Base-by-base conservation (phyloP, 2,797 vertebrate species). In the Pyrocephalus nanus region DNA sequence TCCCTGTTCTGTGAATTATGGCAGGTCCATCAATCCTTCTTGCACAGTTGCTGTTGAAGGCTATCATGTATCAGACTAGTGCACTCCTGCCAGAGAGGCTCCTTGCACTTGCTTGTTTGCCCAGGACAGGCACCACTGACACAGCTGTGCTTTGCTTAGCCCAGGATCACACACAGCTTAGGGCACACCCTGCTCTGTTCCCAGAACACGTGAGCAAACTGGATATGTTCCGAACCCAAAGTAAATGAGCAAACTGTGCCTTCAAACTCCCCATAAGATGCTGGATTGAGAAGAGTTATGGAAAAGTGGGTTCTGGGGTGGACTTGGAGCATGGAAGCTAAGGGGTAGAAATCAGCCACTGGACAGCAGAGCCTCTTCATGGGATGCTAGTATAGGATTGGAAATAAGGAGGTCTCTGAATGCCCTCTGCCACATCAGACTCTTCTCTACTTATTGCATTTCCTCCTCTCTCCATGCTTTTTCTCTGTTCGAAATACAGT, bases 141-240 rank as follows among this genome's bases (percentile, higher is more conserved):
- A 16, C 23, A 18, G 78, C 12, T 16, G 42, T 42, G 42, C 65
- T 72, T 64, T 43, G 58, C 86, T 87, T 12, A 66, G 32, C 69
- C 38, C 0, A 6, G 32, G 42, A 64, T 90, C 90, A 74, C 0
- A 3, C 0, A 4, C 75, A 19, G 78, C 64, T 80, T 54, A 0
- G 32, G 65, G 75, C 72, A 88, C 0, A 0, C 5, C 0, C 27
- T 27, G 32, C 51, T 69, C 29, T n/a, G 50, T 15, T 74, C 65
- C 75, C 76, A 42, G 57, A 76, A 40, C 66, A 69, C 22, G 5
- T 15, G 62, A 89, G 40, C 23, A 36, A 86, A 66, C 51, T 92
- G 84, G 40, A 50, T 51, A 54, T 40, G 47, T 55, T 71, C 71
- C 0, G 5, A 85, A 42, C 19, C 65, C 48, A 29, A 47, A 81